Percentiles rank a stretch among this genome's conserved stretches.
These are phyloP conservation scores for Scaptomyza graminum DNA, from an alignment of 1,140 invertebrate genomes.

Conservation along the genomic window DNA sequence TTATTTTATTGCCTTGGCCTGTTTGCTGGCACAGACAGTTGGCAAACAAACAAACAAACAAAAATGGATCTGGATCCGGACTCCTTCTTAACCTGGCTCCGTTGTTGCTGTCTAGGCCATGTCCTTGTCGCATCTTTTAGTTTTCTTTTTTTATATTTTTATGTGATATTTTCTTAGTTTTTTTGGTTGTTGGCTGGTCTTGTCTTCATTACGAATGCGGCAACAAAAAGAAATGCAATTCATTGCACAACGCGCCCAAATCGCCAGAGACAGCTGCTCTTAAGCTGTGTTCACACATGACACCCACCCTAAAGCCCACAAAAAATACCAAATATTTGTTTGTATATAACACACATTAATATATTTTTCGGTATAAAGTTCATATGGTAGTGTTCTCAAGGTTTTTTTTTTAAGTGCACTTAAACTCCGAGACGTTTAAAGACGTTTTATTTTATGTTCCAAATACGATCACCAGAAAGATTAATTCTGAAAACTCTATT, in stretches of 20 bases:
- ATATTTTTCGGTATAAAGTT: not conserved
- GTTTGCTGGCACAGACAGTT: constrained; percentile 62
- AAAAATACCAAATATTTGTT: constrained; percentile 4
- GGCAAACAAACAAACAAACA: constrained; percentile 60
- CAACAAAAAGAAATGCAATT: constrained; percentile 53
- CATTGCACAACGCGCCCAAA: constrained; percentile 54
- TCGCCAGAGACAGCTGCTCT: not conserved
- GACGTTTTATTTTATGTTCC: too few relatives aligned
- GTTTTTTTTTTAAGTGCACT: too few relatives aligned
- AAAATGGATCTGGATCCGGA: not conserved
- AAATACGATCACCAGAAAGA: too few relatives aligned
- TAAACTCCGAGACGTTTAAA: too few relatives aligned
- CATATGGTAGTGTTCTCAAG: too few relatives aligned
- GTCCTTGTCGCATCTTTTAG: constrained; percentile 31
- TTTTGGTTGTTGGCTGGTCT: constrained; percentile 17
- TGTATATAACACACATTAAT: not conserved
- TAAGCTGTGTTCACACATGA: not conserved
- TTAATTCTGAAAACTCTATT: too few relatives aligned
- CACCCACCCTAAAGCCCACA: not conserved
- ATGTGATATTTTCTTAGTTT: not conserved
- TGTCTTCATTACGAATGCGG: constrained; percentile 65
- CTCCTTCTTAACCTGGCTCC: not conserved
- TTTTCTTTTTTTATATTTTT: not conserved
- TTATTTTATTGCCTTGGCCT: constrained; percentile 71
- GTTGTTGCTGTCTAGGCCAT: constrained; percentile 40